Evolutionary conservation across 2,797 vertebrate species (phyloP).

Genomic region (Pipistrellus nathusii): DNA sequence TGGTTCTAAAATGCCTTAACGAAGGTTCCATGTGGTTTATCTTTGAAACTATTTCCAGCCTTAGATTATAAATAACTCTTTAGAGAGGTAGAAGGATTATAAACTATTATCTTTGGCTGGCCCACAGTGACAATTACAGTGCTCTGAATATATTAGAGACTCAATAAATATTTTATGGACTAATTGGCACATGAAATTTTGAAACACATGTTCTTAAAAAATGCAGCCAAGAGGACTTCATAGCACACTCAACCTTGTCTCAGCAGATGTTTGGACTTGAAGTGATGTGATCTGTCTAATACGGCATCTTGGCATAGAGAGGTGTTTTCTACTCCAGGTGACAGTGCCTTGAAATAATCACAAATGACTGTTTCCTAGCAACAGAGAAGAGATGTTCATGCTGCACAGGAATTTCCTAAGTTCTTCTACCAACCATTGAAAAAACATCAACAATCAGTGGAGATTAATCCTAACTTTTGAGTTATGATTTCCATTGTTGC

Average conservation of each 20-base stretch:
- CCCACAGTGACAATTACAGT: background rate
- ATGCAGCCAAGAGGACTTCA: conserved; percentile 18
- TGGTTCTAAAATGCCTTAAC: conserved; percentile 19
- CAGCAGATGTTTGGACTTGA: conserved; percentile 72
- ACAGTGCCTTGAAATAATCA: conserved; percentile 71
- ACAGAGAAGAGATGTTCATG: background rate
- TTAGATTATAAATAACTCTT: conserved; percentile 49
- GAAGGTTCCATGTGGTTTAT: conserved; percentile 59
- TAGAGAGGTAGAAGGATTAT: background rate
- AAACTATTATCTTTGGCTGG: conserved; percentile 28
- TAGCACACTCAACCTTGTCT: conserved; percentile 17
- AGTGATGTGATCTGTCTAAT: conserved; percentile 72
- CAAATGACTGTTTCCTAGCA: conserved; percentile 68
- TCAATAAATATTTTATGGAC: conserved; percentile 71
- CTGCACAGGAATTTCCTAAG: conserved; percentile 43
- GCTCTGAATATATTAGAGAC: conserved; percentile 47
- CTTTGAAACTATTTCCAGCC: conserved; percentile 47
- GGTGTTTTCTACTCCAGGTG: conserved; percentile 75
- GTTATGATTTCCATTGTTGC: background rate
- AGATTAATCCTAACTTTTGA: background rate
- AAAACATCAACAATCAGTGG: background rate
- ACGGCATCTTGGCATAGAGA: conserved; percentile 72
- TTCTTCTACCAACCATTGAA: conserved; percentile 5
- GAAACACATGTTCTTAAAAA: conserved; percentile 53
- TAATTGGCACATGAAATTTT: conserved; percentile 66